Evolutionary conservation across 2,113 vertebrate genomes (phyloP), one percentile per base, ranked within the genome.

Genomic region (Choloepus hoffmanni): DNA sequence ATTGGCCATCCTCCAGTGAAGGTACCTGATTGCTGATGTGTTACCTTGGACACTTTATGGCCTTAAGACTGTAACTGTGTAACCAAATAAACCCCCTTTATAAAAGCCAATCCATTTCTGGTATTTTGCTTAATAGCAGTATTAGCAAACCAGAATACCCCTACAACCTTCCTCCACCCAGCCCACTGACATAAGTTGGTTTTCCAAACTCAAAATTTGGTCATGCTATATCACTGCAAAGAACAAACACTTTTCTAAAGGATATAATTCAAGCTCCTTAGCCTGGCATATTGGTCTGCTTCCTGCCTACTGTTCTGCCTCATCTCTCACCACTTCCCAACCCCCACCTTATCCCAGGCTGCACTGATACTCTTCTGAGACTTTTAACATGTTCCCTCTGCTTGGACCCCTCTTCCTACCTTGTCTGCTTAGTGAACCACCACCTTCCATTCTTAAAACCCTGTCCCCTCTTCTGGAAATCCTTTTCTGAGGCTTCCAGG

Each of bases 201-300:
- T 82, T 86, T 55, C 60, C 81, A 92, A 50, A 95, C 48, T 60
- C 50, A 92, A 84, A 50, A 68, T 60, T 50, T 82, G 94, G 36
- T 82, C 33, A 58, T 30, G 43, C 8, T 23, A 28, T 85, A 85
- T 81, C 21, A 77, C 68, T 83, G 81, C 62, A 84, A 78, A 94
- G 68, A 88, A 68, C 8, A 86, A 82, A 74, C 28, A 55, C 9
- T 85, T 93, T 91, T 77, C 48, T 73, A 67, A 87, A 84, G 53
- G 63, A 50, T 73, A 24, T 55, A 68, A 28, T 50, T 78, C 53
- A 78, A 48, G 28, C 19, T 53, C 14, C n/a, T 74, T 81, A 79
- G 45, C 33, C 26, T 73, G 48, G 58, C 13, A 4, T 50, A 21
- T 53, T 68, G 21, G 53, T 36, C 14, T 73, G 14, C 58, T 88